Conservation (phyloP, 2,113 vertebrate species). For the Xiphophorus maculatus region DNA sequence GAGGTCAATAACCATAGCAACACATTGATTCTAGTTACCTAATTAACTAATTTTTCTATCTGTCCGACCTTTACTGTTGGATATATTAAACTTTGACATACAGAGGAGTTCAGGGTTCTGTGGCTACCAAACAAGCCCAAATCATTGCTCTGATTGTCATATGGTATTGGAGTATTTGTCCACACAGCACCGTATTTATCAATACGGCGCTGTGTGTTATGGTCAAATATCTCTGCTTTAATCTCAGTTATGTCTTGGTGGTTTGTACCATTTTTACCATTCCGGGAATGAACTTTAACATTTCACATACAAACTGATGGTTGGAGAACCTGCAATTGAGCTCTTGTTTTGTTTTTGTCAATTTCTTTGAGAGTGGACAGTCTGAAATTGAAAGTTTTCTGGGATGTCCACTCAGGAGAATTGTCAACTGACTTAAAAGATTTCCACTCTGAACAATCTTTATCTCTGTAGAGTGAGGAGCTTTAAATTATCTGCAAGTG, state of each 20-base stretch:
- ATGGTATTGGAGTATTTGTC: neutral
- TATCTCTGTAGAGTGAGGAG: neutral
- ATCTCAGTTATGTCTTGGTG: neutral
- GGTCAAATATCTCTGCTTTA: neutral
- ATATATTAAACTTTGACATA: neutral
- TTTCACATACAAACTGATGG: neutral
- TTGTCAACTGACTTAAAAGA: neutral
- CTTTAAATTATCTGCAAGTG: neutral
- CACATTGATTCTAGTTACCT: too few species aligned
- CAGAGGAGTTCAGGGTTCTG: neutral
- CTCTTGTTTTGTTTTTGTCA: neutral
- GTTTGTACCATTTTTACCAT: neutral
- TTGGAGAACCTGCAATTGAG: too few species aligned
- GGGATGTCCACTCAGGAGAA: neutral
- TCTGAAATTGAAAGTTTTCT: neutral
- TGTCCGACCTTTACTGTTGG: too few species aligned
- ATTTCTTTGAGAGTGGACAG: too few species aligned
- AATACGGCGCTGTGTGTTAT: neutral
- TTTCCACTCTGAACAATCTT: neutral
- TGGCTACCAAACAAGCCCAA: neutral
- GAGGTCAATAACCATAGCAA: neutral
- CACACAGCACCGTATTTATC: too few species aligned
- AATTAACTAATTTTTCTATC: too few species aligned
- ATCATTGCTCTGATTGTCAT: neutral
- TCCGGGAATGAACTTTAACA: neutral